Evolutionary conservation across 2,888 invertebrate genomes (phyloP), one percentile per base, ranked within the genome.

Genomic region (Melinopterus prodromus): DNA sequence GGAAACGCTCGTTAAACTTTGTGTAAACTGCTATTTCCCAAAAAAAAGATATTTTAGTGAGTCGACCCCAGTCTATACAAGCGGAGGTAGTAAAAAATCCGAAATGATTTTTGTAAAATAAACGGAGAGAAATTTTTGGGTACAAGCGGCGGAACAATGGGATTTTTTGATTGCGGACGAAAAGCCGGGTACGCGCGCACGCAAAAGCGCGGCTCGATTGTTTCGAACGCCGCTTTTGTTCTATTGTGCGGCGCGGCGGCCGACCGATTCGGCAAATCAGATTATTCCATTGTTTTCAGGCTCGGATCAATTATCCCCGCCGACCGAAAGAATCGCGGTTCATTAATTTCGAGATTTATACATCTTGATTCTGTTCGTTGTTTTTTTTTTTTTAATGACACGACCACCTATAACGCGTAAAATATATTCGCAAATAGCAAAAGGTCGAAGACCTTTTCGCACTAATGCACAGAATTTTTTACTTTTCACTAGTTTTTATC

Each of bases 271-370:
- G 71, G 35, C 71, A 74, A 36, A 74, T 74, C 74, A 74, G 37
- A 74, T 74, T 74, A 74, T 74, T 35, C 74, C 74, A 74, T 74
- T 74, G 74, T 74, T 74, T 74, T 74, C 74, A 36, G 74, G 9
- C 12, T 53, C 12, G 53, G 53, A 53, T 53, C 53, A 53, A 53
- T 53, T 53, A 53, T 53, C 9, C 53, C 53, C 9, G 12, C 53
- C 9, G 74, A 35, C 26, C 53, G 37, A 74, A 74, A 74, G 37
- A 74, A 74, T 71, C 71, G 74, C 36, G n/a, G 36, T 53, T 53
- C n/a, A 37, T 74, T 74, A 74, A 74, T 74, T 74, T n/a, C n/a
- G 35, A 35, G 74, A 74, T 74, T 74, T 74, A 74, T 74, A 37
- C 74, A 37, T 74, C 74, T 74, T 36, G 74, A 74, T 37, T 15